Percentiles rank a stretch among this genome's conserved stretches.
phyloP scores from a whole-genome alignment of 2,888 invertebrate genomes.

The Troilus luridus region DNA sequence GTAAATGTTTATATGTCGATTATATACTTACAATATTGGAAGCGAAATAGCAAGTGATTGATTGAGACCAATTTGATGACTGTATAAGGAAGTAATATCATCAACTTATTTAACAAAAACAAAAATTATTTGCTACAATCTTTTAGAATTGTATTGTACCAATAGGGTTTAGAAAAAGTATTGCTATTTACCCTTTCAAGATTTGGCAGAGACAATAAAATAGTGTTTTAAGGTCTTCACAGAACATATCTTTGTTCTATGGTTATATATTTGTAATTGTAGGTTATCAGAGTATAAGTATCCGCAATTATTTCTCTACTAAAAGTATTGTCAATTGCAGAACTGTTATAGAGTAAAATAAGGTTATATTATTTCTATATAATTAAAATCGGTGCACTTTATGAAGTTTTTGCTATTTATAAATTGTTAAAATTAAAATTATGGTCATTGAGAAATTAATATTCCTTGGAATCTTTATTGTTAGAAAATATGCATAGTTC shows the following conservation, averaged over 20 bases:
- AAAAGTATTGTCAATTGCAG: slow-evolving; percentile 52
- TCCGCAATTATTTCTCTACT: slow-evolving; percentile 23
- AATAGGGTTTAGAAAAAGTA: slow-evolving; percentile 34
- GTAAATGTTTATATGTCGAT: slow-evolving; percentile 14
- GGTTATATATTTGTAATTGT: slow-evolving; percentile 25
- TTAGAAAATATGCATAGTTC: background rate
- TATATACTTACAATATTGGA: slow-evolving; percentile 22
- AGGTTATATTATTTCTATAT: slow-evolving; percentile 5
- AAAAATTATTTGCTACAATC: slow-evolving; percentile 9
- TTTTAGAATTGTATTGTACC: slow-evolving; percentile 42
- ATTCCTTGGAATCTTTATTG: background rate
- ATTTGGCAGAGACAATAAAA: slow-evolving; percentile 59
- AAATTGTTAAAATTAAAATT: slow-evolving; percentile 15
- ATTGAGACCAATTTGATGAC: slow-evolving; percentile 53
- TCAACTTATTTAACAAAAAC: background rate
- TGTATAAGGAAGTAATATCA: slow-evolving; percentile 44
- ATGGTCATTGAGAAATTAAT: background rate
- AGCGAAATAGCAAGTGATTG: slow-evolving; percentile 13
- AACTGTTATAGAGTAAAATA: slow-evolving; percentile 7
- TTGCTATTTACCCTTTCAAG: slow-evolving; percentile 41
- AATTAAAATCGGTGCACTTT: background rate
- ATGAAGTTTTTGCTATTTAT: slow-evolving; percentile 3
- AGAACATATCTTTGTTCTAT: slow-evolving; percentile 54
- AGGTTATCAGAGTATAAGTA: slow-evolving; percentile 30
- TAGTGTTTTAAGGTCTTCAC: slow-evolving; percentile 50